Evolutionary conservation across 2,888 invertebrate genomes (phyloP).

Genomic region (Saturnia pavonia): DNA sequence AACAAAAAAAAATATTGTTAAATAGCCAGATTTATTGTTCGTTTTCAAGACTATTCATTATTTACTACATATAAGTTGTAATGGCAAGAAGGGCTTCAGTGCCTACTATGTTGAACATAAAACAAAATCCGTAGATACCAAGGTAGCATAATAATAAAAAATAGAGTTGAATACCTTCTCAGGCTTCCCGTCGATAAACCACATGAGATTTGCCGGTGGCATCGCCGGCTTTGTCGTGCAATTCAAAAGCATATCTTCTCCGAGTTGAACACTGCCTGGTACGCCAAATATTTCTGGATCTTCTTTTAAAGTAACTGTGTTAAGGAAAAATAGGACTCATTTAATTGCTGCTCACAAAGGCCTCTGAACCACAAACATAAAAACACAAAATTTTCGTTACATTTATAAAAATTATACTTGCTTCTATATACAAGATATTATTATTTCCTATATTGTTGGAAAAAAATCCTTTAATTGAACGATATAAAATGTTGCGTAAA

Average conservation of each 20-base stretch:
- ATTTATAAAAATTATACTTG: no score
- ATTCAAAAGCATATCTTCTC: conserved; percentile 67
- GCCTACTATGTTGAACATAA: neutral
- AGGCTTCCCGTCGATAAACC: conserved; percentile 70
- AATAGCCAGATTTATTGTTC: no score
- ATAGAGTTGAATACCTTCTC: conserved; percentile 52
- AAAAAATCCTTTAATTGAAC: neutral
- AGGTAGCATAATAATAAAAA: neutral
- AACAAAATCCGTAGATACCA: neutral
- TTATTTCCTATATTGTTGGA: neutral
- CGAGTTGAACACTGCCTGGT: conserved; percentile 63
- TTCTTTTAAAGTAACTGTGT: conserved; percentile 56
- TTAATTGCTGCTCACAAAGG: neutral
- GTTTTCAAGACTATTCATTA: no score
- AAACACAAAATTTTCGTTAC: neutral
- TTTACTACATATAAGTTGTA: neutral
- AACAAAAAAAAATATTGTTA: no score
- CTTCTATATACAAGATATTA: neutral
- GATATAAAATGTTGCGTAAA: no score
- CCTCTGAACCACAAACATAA: neutral
- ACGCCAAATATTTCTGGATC: conserved; percentile 63
- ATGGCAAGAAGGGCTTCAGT: neutral
- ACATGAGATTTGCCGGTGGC: conserved; percentile 71
- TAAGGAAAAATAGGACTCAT: neutral
- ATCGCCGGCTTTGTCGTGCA: conserved; percentile 67